Percentiles rank a stretch among this genome's conserved stretches.
phyloP scores from a whole-genome alignment of 2,888 invertebrate genomes.

The Leptogaster cylindrica region DNA sequence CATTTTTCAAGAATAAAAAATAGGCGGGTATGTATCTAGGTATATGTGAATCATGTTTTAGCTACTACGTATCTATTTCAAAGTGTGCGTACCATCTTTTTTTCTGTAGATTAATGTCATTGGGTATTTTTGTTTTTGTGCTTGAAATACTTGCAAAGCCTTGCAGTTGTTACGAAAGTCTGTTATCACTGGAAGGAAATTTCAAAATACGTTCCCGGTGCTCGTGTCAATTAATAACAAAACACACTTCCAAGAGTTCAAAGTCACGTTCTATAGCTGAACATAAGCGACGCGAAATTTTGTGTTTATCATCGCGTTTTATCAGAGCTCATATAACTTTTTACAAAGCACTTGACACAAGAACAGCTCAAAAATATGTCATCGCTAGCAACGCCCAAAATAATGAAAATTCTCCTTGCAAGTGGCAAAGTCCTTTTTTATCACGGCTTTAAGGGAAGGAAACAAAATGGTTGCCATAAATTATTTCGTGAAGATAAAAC shows the following conservation, averaged over 20 bases:
- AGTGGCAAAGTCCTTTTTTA: too few species aligned
- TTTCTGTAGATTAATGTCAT: too few species aligned
- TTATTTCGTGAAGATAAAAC: slow-evolving; percentile 24
- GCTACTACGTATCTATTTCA: too few species aligned
- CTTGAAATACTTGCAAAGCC: too few species aligned
- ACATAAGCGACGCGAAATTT: slow-evolving; percentile 4
- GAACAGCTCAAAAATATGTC: slow-evolving; percentile 9
- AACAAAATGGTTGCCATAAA: slow-evolving; percentile 14
- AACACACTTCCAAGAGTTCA: slow-evolving; percentile 21
- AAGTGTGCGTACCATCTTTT: too few species aligned
- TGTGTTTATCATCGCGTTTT: slow-evolving; percentile 25
- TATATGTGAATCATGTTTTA: too few species aligned
- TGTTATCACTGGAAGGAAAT: too few species aligned
- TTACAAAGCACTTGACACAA: slow-evolving; percentile 9
- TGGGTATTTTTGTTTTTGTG: too few species aligned
- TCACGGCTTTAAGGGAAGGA: background rate
- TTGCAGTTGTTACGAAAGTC: too few species aligned
- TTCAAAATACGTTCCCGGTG: too few species aligned
- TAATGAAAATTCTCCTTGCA: background rate
- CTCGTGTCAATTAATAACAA: slow-evolving; percentile 19
- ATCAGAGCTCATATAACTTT: slow-evolving; percentile 3
- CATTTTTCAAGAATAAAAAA: too few species aligned
- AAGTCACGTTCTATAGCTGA: slow-evolving; percentile 22
- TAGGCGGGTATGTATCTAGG: too few species aligned
- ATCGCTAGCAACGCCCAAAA: background rate